Evolutionary conservation across 2,113 vertebrate species (phyloP).

Genomic region (Aldabrachelys gigantea): DNA sequence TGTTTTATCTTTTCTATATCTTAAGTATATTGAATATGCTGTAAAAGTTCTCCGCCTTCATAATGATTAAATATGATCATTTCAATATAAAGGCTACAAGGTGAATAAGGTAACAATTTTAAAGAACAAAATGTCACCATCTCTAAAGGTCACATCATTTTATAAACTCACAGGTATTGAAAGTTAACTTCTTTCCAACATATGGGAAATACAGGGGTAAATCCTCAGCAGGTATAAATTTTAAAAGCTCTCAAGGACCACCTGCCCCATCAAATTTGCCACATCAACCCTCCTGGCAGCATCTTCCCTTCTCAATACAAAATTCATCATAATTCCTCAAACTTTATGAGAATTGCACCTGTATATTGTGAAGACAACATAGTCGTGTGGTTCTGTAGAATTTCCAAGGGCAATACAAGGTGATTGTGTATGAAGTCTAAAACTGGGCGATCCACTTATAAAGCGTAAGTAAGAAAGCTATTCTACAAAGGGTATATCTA

Average conservation of each 20-base stretch:
- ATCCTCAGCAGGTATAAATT: neutral
- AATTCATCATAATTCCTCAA: neutral
- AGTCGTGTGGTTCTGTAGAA: neutral
- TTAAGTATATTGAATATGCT: neutral
- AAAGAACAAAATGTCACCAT: neutral
- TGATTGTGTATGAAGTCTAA: neutral
- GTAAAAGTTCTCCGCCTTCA: neutral
- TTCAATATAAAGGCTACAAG: neutral
- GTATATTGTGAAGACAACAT: neutral
- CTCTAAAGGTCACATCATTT: neutral
- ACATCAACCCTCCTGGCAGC: neutral
- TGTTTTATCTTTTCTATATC: neutral
- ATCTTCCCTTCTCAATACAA: neutral
- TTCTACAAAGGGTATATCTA: neutral
- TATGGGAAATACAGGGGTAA: fast-evolving
- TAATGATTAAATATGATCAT: neutral
- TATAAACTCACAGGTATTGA: neutral
- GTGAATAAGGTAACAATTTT: fast-evolving
- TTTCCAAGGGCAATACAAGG: neutral
- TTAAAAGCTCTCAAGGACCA: neutral
- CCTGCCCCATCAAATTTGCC: neutral
- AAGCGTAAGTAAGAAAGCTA: constrained; percentile 20
- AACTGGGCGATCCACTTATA: neutral
- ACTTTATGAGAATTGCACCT: neutral
- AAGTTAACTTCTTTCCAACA: neutral